phyloP scores from a whole-genome alignment of 2,113 vertebrate genomes.

The Myiagra hebetior region DNA sequence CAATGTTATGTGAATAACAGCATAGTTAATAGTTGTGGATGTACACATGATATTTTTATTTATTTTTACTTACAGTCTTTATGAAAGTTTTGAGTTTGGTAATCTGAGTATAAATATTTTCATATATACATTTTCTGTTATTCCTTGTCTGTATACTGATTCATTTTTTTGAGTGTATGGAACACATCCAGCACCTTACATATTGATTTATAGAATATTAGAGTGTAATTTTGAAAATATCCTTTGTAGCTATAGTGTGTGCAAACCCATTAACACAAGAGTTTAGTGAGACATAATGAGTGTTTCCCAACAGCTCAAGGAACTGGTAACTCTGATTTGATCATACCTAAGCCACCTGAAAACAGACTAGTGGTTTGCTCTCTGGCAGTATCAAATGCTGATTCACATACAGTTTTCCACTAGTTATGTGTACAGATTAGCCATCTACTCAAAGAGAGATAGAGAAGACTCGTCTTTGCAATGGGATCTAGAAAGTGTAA shows the following conservation, averaged over 20 bases:
- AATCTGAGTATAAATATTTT: background rate
- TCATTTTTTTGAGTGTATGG: background rate
- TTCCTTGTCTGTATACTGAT: background rate
- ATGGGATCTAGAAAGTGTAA: background rate
- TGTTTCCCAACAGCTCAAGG: background rate
- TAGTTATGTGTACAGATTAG: background rate
- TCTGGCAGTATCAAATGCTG: background rate
- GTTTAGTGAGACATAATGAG: background rate
- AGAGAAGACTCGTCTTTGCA: background rate
- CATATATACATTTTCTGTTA: background rate
- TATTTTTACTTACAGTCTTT: background rate
- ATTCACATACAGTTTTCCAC: background rate
- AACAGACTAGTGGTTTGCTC: background rate
- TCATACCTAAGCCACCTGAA: background rate
- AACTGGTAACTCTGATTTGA: background rate
- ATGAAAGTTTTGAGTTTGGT: background rate
- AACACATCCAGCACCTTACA: background rate
- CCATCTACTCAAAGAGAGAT: background rate
- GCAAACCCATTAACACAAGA: background rate
- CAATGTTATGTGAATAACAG: background rate
- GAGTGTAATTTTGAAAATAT: background rate
- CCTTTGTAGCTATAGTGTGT: background rate
- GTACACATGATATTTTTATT: background rate
- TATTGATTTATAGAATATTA: background rate
- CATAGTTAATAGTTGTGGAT: background rate